Conservation (phyloP, 2,797 vertebrate species). For the Pipistrellus pygmaeus region DNA sequence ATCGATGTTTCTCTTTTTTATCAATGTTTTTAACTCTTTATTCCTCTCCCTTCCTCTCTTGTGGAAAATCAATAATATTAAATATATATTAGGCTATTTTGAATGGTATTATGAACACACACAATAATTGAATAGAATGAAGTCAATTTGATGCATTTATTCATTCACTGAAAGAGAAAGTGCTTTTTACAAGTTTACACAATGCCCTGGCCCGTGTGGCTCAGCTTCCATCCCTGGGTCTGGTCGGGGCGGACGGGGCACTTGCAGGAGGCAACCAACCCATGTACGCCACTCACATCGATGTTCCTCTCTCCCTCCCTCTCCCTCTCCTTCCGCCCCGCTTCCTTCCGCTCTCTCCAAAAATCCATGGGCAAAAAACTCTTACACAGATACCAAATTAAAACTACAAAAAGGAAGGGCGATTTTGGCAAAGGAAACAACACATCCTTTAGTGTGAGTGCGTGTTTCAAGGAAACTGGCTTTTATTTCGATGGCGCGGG, state of each 20-base stretch:
- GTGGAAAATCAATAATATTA: too few relatives aligned
- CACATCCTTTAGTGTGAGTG: neutral
- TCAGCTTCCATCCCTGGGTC: too few relatives aligned
- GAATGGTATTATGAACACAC: neutral
- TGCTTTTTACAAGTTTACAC: neutral
- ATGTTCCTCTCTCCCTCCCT: too few relatives aligned
- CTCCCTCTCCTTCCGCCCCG: too few relatives aligned
- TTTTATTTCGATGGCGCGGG: constrained; percentile 72
- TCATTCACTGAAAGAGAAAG: constrained; percentile 4
- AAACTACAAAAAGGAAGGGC: constrained; percentile 25
- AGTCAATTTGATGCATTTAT: constrained; percentile 2
- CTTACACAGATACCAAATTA: constrained; percentile 31
- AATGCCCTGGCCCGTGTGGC: neutral
- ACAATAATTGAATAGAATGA: neutral
- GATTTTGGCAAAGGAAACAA: constrained; percentile 56
- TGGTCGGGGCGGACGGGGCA: too few relatives aligned
- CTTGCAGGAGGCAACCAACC: too few relatives aligned
- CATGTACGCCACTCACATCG: too few relatives aligned
- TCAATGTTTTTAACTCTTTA: too few relatives aligned
- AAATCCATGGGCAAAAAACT: too few relatives aligned
- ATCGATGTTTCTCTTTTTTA: too few relatives aligned
- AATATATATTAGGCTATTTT: neutral
- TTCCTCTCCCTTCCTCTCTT: too few relatives aligned
- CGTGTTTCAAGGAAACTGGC: constrained; percentile 66
- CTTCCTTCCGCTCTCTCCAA: too few relatives aligned